phyloP scores from a whole-genome alignment of 2,888 invertebrate genomes.

The Acleris emargana region DNA sequence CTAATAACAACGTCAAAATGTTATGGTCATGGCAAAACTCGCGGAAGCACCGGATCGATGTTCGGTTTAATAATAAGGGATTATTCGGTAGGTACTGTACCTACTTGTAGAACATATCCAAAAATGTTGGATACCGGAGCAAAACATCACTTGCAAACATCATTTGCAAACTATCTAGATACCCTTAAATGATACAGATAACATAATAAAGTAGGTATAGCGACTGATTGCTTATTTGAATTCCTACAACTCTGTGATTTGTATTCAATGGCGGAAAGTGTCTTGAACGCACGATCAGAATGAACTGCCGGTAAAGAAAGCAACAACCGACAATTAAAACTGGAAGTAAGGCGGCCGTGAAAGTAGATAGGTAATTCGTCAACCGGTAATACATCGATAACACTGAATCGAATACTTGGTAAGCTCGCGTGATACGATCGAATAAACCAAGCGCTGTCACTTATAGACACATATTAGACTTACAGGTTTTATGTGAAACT shows the following conservation, averaged over 20 bases:
- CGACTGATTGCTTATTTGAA: background rate
- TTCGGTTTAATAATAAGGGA: no score
- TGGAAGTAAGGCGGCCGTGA: conserved; percentile 49
- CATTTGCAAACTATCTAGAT: no score
- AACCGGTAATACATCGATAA: conserved; percentile 41
- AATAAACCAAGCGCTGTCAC: conserved; percentile 3
- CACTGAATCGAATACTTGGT: conserved; percentile 21
- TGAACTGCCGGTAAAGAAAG: conserved; percentile 49
- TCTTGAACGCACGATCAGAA: conserved; percentile 40
- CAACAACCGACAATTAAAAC: conserved; percentile 46
- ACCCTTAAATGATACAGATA: background rate
- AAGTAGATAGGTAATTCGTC: conserved; percentile 54
- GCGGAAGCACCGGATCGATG: no score
- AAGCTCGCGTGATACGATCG: conserved; percentile 21
- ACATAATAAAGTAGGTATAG: background rate
- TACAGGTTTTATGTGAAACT: no score
- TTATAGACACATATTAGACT: no score
- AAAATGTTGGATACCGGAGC: no score
- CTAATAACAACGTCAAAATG: no score
- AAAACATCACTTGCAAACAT: no score
- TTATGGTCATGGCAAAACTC: no score
- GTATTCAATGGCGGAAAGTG: conserved; percentile 32
- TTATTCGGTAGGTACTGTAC: no score
- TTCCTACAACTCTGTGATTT: conserved; percentile 5
- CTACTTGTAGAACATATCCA: no score